Conservation (phyloP, 2,113 vertebrate species). For the Myocastor coypus region DNA sequence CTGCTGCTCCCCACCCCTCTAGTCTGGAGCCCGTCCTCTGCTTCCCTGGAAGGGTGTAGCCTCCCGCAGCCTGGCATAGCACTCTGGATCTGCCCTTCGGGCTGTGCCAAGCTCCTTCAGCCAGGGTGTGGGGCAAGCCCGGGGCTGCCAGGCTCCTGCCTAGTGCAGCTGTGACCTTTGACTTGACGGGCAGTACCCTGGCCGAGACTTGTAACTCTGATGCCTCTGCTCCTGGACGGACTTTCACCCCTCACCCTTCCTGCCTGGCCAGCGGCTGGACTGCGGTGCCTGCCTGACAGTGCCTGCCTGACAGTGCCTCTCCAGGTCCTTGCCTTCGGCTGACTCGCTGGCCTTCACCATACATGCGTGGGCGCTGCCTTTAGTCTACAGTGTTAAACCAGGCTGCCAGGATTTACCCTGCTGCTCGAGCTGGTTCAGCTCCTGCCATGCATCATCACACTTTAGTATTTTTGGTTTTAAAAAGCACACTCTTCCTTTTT, state of each 20-base stretch:
- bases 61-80: background rate
- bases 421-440: background rate
- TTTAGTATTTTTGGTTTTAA: background rate
- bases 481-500: background rate
- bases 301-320: background rate
- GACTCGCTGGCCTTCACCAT: background rate
- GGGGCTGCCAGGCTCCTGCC: background rate
- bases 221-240: background rate
- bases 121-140: no score
- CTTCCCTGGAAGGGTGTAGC: background rate
- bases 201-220: background rate
- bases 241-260: background rate
- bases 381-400: conserved; percentile 8
- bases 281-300: background rate
- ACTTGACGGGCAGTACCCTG: background rate
- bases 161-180: background rate
- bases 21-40: background rate
- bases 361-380: background rate
- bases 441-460: background rate
- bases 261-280: background rate
- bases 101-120: background rate
- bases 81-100: background rate
- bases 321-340: background rate
- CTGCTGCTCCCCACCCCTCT: background rate
- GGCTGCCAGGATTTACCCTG: background rate